Percentiles rank a stretch among this genome's conserved stretches.
These are phyloP conservation scores for Rotaria magnacalcarata DNA, from an alignment of 2,888 invertebrate genomes.

Conservation along the genomic window DNA sequence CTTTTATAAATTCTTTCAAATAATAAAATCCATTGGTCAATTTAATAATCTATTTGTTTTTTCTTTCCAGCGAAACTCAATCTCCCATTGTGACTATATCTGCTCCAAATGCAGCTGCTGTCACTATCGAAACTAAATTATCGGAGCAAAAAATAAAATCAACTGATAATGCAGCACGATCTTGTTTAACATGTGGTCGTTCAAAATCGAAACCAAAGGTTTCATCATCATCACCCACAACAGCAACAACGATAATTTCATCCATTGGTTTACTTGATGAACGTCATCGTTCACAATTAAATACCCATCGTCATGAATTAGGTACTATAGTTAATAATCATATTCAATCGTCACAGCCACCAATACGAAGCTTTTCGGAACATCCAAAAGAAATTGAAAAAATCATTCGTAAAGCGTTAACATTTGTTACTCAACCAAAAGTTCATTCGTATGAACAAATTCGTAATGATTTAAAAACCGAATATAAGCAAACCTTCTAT, in stretches of 20 bases:
- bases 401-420: not conserved
- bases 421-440: not conserved
- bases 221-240: not conserved
- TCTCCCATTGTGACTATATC: not conserved
- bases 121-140: not conserved
- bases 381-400: conserved; percentile 20
- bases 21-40: too few species aligned
- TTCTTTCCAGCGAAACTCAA: not conserved
- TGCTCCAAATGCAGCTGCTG: too few species aligned
- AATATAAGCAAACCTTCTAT: conserved; percentile 30
- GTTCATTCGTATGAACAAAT: conserved; percentile 17
- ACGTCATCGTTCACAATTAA: conserved; percentile 22
- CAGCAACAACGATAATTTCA: not conserved
- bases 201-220: not conserved
- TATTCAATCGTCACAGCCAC: conserved; percentile 24
- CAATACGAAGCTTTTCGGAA: not conserved
- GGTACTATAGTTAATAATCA: not conserved
- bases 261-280: not conserved
- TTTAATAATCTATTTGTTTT: too few species aligned
- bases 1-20: not conserved
- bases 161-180: not conserved
- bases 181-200: conserved; percentile 32
- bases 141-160: not conserved
- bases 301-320: not conserved
- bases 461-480: conserved; percentile 32